Evolutionary conservation across 2,113 vertebrate genomes (phyloP).

Genomic region (Sarotherodon lohbergeri): DNA sequence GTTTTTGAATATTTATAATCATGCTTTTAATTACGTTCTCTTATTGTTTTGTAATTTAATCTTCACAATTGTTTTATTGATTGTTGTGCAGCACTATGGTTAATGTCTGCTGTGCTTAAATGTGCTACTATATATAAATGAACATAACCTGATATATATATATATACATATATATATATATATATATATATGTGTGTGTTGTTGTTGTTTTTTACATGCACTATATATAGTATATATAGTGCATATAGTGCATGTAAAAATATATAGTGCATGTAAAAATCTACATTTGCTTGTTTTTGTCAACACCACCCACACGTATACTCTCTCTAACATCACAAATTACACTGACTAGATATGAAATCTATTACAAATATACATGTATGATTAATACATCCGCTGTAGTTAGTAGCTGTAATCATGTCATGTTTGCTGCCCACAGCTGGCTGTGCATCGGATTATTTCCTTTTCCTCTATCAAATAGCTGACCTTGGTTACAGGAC

Average conservation of each 20-base stretch:
- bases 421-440: neutral
- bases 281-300: neutral
- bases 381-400: neutral
- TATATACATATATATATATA: fast-evolving
- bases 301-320: neutral
- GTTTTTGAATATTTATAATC: neutral
- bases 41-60: neutral
- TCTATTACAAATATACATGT: neutral
- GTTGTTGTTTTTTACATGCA: too few species aligned
- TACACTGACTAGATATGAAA: neutral
- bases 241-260: too few species aligned
- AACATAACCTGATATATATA: neutral
- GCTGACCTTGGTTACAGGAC: neutral
- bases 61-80: neutral
- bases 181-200: neutral
- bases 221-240: too few species aligned
- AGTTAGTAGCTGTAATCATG: neutral
- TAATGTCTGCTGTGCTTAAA: neutral
- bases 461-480: neutral
- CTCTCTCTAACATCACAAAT: neutral
- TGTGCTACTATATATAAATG: neutral
- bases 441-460: neutral
- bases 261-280: neutral
- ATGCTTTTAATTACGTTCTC: neutral
- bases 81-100: neutral